Conservation (phyloP, 2,797 vertebrate genomes). For the Poliocrania exsul region DNA sequence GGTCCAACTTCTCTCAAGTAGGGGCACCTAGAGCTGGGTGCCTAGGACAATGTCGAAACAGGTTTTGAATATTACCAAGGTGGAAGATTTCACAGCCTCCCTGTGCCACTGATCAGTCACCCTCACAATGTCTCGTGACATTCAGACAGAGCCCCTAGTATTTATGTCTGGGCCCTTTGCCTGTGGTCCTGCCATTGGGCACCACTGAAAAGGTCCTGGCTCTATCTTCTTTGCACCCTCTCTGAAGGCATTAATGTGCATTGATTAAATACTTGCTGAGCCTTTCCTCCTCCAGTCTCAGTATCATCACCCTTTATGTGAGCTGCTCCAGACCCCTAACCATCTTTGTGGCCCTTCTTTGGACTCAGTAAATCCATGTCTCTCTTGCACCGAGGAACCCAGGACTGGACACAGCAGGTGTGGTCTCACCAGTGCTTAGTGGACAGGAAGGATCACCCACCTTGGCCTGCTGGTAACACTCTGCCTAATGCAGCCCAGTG, state of each 20-base stretch:
- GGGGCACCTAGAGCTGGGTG: rapidly evolving
- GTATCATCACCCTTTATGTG: rapidly evolving
- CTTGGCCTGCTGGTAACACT: not conserved
- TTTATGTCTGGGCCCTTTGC: not conserved
- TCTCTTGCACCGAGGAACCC: not conserved
- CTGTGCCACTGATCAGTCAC: not conserved
- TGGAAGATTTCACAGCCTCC: not conserved
- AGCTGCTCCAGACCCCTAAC: not conserved
- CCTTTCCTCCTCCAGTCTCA: not conserved
- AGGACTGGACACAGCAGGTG: not conserved
- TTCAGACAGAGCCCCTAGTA: not conserved
- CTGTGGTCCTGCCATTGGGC: not conserved
- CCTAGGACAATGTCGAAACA: not conserved
- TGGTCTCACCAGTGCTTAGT: not conserved
- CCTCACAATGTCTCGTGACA: not conserved
- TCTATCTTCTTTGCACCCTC: rapidly evolving
- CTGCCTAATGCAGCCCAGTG: not conserved
- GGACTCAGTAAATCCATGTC: not conserved
- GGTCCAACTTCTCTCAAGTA: not conserved
- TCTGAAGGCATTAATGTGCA: not conserved
- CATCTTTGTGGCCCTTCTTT: not conserved
- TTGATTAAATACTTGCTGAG: not conserved
- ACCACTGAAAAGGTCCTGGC: not conserved
- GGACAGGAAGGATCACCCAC: not conserved
- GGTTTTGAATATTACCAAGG: not conserved